Base-by-base conservation (phyloP, 2,888 invertebrate species). In the Mycalesis mineus region DNA sequence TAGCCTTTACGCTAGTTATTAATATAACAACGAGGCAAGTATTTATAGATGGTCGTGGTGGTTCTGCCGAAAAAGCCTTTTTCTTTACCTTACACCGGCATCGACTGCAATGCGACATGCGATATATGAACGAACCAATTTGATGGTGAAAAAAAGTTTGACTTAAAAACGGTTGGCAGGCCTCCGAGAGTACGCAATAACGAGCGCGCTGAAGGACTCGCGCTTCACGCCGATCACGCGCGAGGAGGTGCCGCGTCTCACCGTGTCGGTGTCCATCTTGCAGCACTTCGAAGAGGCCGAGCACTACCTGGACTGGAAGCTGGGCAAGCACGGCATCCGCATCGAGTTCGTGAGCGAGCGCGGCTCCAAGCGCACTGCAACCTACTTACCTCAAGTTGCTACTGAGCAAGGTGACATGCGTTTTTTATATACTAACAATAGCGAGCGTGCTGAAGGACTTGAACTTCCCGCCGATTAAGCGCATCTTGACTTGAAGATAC, bases 301-400 rank as follows among this genome's bases (percentile, higher is more conserved):
- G 58, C 95, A 98, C 80, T 99, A 96, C 85, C 91, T 97, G 66
- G 99, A 99, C 87, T 99, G 99, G 99, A 96, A 97, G 91, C 94
- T 98, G 60, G 98, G 98, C 49, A 92, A 95, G 57, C 99, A 99
- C 83, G 99, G 99, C 59, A 99, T 99, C 75, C 93, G 99, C 55
- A 99, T 99, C 70, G 98, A 99, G 89, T 99, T 99, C 80, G 89
- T 94, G 66, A 98, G 95, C 80, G 98, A 98, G 79, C 94, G 97
- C 75, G 95, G 98, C 65, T 94, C 95, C 73, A 97, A 97, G 81
- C 94, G 97, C 75, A 98, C 98, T 66, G 99, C 99, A 75, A 99
- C 99, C 66, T 99, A 98, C 88, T 91, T 99, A 83, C 99, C 99
- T 54, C 97, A 99, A 91, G 98, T 99, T 69, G 98, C 99, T 68